Base-by-base conservation (phyloP, 2,113 vertebrate species). In the Pitta sordida region DNA sequence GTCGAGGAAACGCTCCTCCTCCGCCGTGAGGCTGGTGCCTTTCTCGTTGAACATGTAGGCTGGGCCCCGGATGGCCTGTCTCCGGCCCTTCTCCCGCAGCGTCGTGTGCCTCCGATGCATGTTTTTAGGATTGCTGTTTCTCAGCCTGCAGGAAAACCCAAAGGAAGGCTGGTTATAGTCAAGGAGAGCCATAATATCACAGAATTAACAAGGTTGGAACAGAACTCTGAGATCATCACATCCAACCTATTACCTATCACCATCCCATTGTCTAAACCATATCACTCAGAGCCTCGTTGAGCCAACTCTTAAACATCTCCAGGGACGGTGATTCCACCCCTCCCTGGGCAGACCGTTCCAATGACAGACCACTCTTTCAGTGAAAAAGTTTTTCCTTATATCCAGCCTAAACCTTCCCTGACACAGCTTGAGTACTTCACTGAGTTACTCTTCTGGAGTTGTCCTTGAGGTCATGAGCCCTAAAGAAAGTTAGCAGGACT, bases 31-130 rank as follows among this genome's bases (percentile, higher is more conserved):
- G 70, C 98, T 98, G 27, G 99, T 98, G 84, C 99, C 99, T 15
- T 99, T 99, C 95, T 99, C 99, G 1, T 99, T 99, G 97, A 99
- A 99, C 99, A 99, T 99, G 96, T 99, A 99, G 81, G 99, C 99
- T 0, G 99, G 99, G 78, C 99, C 99, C 5, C 99, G 98, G 88
- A 98, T 98, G 70, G 99, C 99, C 98, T 99, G 99, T 52, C 99
- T 98, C 70, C 99, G 98, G 83, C 99, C 99, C 96, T 99, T 99
- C 96, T 99, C 99, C 76, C 99, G 97, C 64, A 99, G 96, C 13
- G 99, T 99, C 7, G 99, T 99, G 97, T 99, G 99, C 49, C 99
- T 97, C 52, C 99, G 98, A 91, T 99, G 98, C 99, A 99, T 99
- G 97, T 91, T 98, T 96, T 98, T 98, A 82, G 95, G 95, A 87